These are phyloP conservation scores for Monomorium pharaonis DNA, from an alignment of 1,140 invertebrate genomes.

Conservation along the genomic window DNA sequence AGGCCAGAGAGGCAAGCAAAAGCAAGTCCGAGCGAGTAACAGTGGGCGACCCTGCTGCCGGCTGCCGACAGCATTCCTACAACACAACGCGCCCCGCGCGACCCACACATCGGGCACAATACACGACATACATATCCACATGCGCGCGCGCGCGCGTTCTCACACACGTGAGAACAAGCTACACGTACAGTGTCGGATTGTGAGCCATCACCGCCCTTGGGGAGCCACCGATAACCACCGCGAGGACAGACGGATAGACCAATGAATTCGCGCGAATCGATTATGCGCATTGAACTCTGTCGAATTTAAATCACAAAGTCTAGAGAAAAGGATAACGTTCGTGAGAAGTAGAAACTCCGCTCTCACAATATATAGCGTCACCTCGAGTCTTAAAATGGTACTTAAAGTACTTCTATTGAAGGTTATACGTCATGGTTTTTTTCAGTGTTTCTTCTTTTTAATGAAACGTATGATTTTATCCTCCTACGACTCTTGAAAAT, in stretches of 20 bases:
- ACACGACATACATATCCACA: conserved; percentile 53
- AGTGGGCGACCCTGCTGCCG: conserved; percentile 79
- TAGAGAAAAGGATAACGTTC: neutral
- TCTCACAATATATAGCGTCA: neutral
- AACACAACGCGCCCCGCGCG: conserved; percentile 73
- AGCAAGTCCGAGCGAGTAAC: conserved; percentile 76
- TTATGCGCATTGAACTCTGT: conserved; percentile 32
- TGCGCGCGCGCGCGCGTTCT: neutral
- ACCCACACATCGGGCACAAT: conserved; percentile 72
- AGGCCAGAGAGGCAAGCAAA: conserved; percentile 73
- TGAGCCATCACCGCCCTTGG: conserved; percentile 66
- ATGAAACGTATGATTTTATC: neutral
- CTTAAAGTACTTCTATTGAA: neutral
- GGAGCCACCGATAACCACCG: conserved; percentile 21
- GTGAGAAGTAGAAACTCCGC: neutral
- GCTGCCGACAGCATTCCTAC: conserved; percentile 80
- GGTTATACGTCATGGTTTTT: neutral
- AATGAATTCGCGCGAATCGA: conserved; percentile 34
- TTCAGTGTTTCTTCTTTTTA: neutral
- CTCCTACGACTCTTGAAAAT: conserved; percentile 6
- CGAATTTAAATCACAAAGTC: conserved; percentile 28
- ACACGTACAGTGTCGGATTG: conserved; percentile 63
- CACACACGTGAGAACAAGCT: neutral
- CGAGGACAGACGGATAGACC: conserved; percentile 5
- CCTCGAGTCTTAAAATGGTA: neutral